Conservation (phyloP, 2,113 vertebrate species). For the Melanostigma gelatinosum region DNA sequence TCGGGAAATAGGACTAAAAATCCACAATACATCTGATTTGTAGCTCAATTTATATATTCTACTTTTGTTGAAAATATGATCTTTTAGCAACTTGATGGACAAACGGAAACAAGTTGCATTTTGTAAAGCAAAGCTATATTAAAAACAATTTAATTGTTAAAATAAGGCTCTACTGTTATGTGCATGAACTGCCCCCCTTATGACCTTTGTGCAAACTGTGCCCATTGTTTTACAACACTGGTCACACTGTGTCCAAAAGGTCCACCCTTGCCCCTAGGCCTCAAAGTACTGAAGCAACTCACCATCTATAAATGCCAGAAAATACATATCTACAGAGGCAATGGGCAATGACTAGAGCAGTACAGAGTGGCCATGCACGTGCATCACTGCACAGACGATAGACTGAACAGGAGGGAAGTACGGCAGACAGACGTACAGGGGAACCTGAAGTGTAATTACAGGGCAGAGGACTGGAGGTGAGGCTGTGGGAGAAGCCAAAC, state of each 20-base stretch:
- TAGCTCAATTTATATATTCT: background rate
- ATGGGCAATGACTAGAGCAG: slow-evolving; percentile 24
- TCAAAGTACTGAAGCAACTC: slow-evolving; percentile 52
- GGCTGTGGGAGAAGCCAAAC: slow-evolving; percentile 53
- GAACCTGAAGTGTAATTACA: slow-evolving; percentile 70
- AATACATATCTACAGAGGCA: slow-evolving; percentile 37
- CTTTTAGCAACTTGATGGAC: background rate
- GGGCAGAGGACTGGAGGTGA: slow-evolving; percentile 40
- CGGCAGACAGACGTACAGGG: slow-evolving; percentile 50
- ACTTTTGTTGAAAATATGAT: background rate
- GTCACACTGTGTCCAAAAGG: slow-evolving; percentile 53
- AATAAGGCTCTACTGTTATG: slow-evolving; percentile 14
- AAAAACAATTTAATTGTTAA: slow-evolving; percentile 29
- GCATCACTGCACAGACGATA: slow-evolving; percentile 41
- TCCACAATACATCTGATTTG: background rate
- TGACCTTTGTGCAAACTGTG: slow-evolving; percentile 49
- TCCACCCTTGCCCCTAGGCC: slow-evolving; percentile 52
- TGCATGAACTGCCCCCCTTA: slow-evolving; percentile 31
- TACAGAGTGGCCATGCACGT: slow-evolving; percentile 14
- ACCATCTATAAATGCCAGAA: slow-evolving; percentile 55
- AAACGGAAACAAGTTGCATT: background rate
- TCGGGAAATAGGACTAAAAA: background rate
- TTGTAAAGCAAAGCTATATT: background rate
- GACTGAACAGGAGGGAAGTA: slow-evolving; percentile 36
- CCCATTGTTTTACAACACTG: slow-evolving; percentile 62